Percentiles rank a stretch among this genome's conserved stretches.
Evolutionary conservation across 2,113 vertebrate genomes (phyloP).

Genomic region (Rhea americana): DNA sequence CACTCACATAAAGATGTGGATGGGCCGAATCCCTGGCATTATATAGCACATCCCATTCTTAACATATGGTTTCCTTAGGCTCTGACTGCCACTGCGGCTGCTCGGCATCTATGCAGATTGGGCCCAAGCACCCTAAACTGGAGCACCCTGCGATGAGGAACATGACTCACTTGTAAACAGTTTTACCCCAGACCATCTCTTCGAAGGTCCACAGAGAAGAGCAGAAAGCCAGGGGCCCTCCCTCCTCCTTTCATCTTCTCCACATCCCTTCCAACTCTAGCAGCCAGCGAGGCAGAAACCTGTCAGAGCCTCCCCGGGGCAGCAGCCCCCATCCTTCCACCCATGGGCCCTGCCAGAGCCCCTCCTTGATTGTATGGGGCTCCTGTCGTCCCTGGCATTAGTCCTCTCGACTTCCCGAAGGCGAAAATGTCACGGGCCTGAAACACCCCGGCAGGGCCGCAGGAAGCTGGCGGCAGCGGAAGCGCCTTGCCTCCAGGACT

Average conservation of each 20-base stretch:
- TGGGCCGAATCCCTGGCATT: not conserved
- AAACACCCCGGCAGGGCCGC: not conserved
- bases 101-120: not conserved
- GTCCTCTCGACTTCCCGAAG: not conserved
- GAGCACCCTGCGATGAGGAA: not conserved
- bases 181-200: not conserved
- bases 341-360: not conserved
- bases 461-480: not conserved
- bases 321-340: not conserved
- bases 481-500: not conserved
- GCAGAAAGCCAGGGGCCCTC: not conserved
- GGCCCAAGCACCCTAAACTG: not conserved
- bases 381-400: not conserved
- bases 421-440: not conserved
- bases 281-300: conserved; percentile 18
- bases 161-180: not conserved
- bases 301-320: conserved; percentile 26
- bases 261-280: not conserved
- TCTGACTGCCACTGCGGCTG: not conserved
- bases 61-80: not conserved
- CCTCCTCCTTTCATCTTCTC: not conserved
- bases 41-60: not conserved
- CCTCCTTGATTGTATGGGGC: not conserved
- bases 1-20: not conserved
- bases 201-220: not conserved